Percentiles rank a stretch among this genome's conserved stretches.
These are phyloP conservation scores for Sturnus vulgaris DNA, from an alignment of 2,113 vertebrate species.

Conservation along the genomic window DNA sequence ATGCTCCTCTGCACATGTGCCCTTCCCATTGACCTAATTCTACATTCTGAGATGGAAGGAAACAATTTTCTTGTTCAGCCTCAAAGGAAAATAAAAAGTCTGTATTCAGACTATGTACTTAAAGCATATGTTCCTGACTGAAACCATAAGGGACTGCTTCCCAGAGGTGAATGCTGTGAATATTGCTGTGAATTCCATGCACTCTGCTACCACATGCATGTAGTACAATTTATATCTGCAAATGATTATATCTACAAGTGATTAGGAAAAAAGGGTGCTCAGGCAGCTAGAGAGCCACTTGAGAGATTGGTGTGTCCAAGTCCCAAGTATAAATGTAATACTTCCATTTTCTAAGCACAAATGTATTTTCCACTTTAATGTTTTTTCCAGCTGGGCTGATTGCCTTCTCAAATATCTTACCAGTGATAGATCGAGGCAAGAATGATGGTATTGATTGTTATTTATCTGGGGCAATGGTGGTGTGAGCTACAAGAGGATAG, in stretches of 20 bases:
- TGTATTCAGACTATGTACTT: neutral
- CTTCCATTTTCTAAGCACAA: neutral
- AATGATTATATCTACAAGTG: neutral
- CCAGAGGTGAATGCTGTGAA: neutral
- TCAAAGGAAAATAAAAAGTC: neutral
- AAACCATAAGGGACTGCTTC: neutral
- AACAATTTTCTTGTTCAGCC: neutral
- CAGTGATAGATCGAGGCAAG: neutral
- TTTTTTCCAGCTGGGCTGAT: neutral
- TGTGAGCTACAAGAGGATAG: neutral
- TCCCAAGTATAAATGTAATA: fast-evolving
- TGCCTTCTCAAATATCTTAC: neutral
- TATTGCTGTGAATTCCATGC: neutral
- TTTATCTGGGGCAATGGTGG: neutral
- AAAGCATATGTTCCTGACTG: constrained; percentile 2
- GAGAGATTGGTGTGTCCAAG: neutral
- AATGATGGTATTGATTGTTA: neutral
- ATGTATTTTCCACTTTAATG: neutral
- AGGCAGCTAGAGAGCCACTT: neutral
- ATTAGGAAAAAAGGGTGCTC: neutral
- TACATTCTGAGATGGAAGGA: neutral
- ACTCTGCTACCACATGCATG: neutral
- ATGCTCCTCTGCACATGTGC: neutral
- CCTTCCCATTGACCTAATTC: neutral
- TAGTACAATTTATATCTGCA: neutral